Evolutionary conservation across 2,797 vertebrate species (phyloP).

Genomic region (Myotis vivesi): DNA sequence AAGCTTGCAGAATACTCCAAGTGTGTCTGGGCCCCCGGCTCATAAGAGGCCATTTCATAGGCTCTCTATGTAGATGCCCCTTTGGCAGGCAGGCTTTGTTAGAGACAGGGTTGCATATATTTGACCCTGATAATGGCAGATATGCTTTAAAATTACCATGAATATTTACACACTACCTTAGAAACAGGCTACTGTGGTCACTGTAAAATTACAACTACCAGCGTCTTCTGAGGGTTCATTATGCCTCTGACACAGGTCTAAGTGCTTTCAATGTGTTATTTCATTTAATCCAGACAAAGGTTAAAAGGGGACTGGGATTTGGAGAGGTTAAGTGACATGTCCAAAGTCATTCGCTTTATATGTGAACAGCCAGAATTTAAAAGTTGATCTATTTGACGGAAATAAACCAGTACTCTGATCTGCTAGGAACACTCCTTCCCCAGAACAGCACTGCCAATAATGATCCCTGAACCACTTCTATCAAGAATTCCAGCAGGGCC

Average conservation of each 20-base stretch:
- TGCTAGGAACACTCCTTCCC: not conserved
- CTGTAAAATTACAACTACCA: conserved; percentile 13
- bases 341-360: not conserved
- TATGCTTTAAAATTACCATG: not conserved
- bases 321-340: not conserved
- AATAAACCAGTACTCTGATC: not conserved
- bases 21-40: not conserved
- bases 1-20: not conserved
- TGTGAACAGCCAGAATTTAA: not conserved
- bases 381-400: not conserved
- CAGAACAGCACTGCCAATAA: not conserved
- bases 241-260: not conserved
- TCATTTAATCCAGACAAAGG: not conserved
- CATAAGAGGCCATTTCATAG: not conserved
- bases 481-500: not conserved
- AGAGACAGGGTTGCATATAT: not conserved
- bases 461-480: not conserved
- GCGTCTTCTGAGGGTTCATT: not conserved
- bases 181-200: conserved; percentile 30
- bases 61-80: not conserved
- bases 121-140: conserved; percentile 11
- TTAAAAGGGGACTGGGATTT: not conserved
- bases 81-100: not conserved
- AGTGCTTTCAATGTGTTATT: not conserved
- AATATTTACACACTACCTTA: conserved; percentile 1